Percentiles rank a stretch among this genome's conserved stretches.
phyloP scores from a whole-genome alignment of 1,140 invertebrate genomes.

The Heliconius congener region DNA sequence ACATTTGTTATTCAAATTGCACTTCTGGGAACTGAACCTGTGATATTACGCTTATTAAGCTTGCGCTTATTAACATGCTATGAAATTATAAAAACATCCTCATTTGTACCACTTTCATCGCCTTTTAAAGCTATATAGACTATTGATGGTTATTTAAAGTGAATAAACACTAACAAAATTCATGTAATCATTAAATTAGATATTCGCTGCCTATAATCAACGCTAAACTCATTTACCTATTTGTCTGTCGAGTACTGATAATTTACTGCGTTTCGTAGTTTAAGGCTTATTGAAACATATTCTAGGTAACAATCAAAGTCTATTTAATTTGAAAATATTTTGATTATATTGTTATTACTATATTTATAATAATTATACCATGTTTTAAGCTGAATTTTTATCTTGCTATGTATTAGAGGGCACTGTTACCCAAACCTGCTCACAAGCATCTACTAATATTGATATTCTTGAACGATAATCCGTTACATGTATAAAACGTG shows the following conservation, averaged over 20 bases:
- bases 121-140: neutral
- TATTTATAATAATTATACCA: neutral
- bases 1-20: neutral
- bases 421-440: too few relatives aligned
- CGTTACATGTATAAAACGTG: too few relatives aligned
- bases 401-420: too few relatives aligned
- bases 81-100: neutral
- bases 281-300: neutral
- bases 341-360: neutral
- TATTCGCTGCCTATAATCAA: neutral
- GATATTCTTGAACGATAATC: too few relatives aligned
- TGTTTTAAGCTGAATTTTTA: too few relatives aligned
- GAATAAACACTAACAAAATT: conserved; percentile 2
- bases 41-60: too few relatives aligned
- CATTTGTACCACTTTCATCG: neutral
- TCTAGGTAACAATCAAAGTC: neutral
- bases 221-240: neutral
- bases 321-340: neutral
- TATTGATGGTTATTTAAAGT: neutral
- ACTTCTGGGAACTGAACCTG: neutral
- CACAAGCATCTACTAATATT: too few relatives aligned
- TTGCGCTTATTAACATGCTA: too few relatives aligned
- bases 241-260: neutral
- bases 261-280: neutral
- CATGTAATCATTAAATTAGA: conserved; percentile 7